phyloP scores from a whole-genome alignment of 2,113 vertebrate species.

The Lepisosteus oculatus region DNA sequence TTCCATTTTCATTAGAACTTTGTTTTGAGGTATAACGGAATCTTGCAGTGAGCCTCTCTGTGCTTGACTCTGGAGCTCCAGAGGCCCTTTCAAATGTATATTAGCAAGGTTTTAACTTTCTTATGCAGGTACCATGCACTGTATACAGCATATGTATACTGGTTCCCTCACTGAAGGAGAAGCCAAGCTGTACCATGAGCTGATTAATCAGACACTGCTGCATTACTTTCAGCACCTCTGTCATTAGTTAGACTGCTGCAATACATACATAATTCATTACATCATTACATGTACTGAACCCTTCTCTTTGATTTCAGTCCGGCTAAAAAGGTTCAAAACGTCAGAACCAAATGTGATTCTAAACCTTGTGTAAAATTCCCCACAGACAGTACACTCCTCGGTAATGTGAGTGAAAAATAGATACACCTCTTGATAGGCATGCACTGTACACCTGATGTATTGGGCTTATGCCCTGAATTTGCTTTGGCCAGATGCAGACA shows the following conservation, averaged over 20 bases:
- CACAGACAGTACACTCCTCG: not conserved
- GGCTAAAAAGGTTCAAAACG: constrained; percentile 5
- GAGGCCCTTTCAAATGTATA: too few species aligned
- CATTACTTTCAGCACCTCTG: constrained; percentile 34
- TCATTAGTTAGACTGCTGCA: constrained; percentile 41
- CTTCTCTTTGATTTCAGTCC: constrained; percentile 32
- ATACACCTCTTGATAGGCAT: not conserved
- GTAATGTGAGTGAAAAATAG: constrained; percentile 1
- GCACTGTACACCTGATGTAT: not conserved
- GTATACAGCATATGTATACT: not conserved
- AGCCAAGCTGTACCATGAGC: constrained; percentile 10
- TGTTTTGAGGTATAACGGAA: constrained; percentile 24
- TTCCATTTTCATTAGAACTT: constrained; percentile 40
- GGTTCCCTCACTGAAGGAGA: constrained; percentile 15
- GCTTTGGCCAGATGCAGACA: too few species aligned
- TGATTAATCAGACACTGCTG: constrained; percentile 34
- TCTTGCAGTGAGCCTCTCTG: constrained; percentile 37
- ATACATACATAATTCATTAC: constrained; percentile 56
- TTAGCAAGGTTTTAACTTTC: too few species aligned
- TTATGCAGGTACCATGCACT: not conserved
- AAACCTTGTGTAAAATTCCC: not conserved
- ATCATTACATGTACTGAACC: constrained; percentile 38
- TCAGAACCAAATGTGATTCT: not conserved
- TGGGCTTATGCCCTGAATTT: too few species aligned
- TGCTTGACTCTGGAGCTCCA: constrained; percentile 31